A percentile compares a stretch with the other conserved stretches of the same genome.
Conservation (phyloP, 2,888 invertebrate genomes). For the Hypomecis punctinalis region DNA sequence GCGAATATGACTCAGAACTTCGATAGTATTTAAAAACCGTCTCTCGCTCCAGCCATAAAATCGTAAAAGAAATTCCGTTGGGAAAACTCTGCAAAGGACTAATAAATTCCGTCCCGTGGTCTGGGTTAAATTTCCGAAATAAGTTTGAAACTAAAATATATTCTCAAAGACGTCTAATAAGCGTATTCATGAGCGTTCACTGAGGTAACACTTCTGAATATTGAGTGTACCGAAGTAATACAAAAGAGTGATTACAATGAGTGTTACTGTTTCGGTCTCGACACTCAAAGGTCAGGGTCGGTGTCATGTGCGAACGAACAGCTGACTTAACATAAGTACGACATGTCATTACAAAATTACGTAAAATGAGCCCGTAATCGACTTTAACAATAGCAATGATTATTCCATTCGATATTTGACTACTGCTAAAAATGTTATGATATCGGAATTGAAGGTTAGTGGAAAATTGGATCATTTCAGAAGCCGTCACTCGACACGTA, state of each 20-base stretch:
- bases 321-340: conserved; percentile 58
- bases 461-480: conserved; percentile 12
- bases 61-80: conserved; percentile 54
- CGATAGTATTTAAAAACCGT: conserved; percentile 62
- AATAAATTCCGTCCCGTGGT: conserved; percentile 42
- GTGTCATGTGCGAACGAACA: conserved; percentile 60
- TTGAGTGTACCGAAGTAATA: conserved; percentile 14
- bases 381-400: conserved; percentile 10
- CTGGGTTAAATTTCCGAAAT: conserved; percentile 20
- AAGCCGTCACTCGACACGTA: conserved; percentile 17
- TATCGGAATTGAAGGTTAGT: neutral
- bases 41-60: conserved; percentile 52
- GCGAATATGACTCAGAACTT: conserved; percentile 52
- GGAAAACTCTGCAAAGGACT: conserved; percentile 43
- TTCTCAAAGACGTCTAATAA: conserved; percentile 16
- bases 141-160: conserved; percentile 24
- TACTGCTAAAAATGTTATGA: neutral
- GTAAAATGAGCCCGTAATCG: conserved; percentile 23
- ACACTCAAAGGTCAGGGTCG: conserved; percentile 65
- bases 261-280: conserved; percentile 70
- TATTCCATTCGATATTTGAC: neutral
- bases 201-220: conserved; percentile 15
- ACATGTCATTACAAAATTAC: conserved; percentile 40
- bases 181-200: conserved; percentile 19
- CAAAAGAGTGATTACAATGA: conserved; percentile 53